Evolutionary conservation across 2,888 invertebrate species (phyloP), one percentile per base, ranked within the genome.

Genomic region (Andrena fulva): DNA sequence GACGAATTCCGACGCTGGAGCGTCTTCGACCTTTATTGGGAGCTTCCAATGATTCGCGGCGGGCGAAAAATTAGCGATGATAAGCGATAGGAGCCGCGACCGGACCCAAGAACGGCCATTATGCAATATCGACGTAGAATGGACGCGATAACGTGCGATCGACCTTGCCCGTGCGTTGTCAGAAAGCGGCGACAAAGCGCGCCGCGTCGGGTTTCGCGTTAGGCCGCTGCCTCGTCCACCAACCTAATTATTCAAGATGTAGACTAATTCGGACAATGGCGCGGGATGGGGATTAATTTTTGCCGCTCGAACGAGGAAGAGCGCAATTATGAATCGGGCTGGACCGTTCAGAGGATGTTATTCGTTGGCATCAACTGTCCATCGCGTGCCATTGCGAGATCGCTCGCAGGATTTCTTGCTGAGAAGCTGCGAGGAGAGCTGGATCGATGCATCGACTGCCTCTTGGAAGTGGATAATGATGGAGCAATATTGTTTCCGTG

Each of bases 181-280:
- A 71, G 70, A 75, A 63, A 67, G 35, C 52, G 33, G 60, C 67
- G 78, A 75, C 80, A 68, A 80, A 79, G 67, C 79, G 66, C 62
- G 70, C 62, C 72, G 75, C 66, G 68, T 75, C 67, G 67, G 27
- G 82, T 82, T 80, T 80, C 81, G 70, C 67, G 33, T 70, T 80
- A 62, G 69, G 48, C 74, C 60, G 68, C 73, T 8, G 24, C 56
- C 42, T 52, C 66, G 59, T 27, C 80, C 68, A 31, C 64, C 70
- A 74, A 74, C 74, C 80, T 80, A 80, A 80, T 80, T 80, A 80
- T 78, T 80, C 80, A 80, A 80, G 80, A 80, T 72, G 78, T 80
- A 78, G 72, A 68, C 78, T 72, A 78, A 80, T 80, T 80, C 35
- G 56, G 31, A 69, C 69, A 64, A 76, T 70, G 64, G 69, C 73